phyloP scores from a whole-genome alignment of 2,113 vertebrate species.

The Tachuris rubrigastra region DNA sequence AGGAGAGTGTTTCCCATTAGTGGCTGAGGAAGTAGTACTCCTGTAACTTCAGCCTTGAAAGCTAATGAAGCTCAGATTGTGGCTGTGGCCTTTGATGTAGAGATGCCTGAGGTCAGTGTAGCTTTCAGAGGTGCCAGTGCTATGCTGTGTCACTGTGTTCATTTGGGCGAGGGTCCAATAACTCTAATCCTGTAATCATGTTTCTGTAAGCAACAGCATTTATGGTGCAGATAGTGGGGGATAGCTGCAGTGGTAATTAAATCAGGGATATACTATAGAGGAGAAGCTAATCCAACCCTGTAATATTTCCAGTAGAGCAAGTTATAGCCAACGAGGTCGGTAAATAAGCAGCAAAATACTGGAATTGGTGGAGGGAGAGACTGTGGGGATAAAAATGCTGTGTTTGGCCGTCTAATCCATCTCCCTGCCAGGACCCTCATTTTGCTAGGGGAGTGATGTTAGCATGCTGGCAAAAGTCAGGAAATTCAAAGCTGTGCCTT shows the following conservation, averaged over 20 bases:
- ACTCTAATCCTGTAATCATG: constrained; percentile 66
- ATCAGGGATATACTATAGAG: neutral
- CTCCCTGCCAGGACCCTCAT: neutral
- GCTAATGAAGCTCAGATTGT: constrained; percentile 71
- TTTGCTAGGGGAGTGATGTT: neutral
- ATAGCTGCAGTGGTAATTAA: neutral
- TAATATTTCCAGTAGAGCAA: neutral
- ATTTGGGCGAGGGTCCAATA: constrained; percentile 56
- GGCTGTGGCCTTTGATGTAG: constrained; percentile 62
- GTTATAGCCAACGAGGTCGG: neutral
- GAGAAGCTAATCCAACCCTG: neutral
- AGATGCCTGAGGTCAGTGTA: constrained; percentile 64
- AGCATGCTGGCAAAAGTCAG: neutral
- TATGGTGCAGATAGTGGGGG: constrained; percentile 37
- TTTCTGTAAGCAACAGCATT: constrained; percentile 57
- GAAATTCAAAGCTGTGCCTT: neutral
- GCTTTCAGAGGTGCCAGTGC: constrained; percentile 62
- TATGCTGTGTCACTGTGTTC: constrained; percentile 31
- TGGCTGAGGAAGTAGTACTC: constrained; percentile 61
- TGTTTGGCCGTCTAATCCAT: neutral
- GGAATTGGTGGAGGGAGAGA: neutral
- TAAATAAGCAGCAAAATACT: neutral
- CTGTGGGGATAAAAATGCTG: neutral
- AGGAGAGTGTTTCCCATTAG: constrained; percentile 69
- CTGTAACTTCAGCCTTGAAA: constrained; percentile 65